Evolutionary conservation across 2,113 vertebrate genomes (phyloP).

Genomic region (Siniperca knerii): DNA sequence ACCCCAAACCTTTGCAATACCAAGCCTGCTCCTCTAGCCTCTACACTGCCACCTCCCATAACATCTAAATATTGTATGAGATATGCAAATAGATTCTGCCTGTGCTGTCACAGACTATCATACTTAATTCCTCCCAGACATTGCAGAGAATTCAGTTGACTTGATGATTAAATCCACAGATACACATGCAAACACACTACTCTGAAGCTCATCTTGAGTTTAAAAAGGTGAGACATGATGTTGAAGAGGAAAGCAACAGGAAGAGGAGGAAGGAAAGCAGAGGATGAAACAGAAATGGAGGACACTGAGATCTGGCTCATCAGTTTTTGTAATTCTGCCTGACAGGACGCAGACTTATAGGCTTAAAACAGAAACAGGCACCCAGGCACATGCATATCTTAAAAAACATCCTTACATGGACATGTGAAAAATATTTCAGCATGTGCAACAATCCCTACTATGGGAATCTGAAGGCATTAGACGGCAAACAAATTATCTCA

Average conservation of each 20-base stretch:
- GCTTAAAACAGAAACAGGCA: slow-evolving; percentile 42
- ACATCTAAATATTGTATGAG: slow-evolving; percentile 42
- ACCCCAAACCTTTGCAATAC: not conserved
- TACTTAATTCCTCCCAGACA: slow-evolving; percentile 17
- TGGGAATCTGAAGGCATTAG: not conserved
- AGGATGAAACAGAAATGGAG: slow-evolving; percentile 46
- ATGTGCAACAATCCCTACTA: slow-evolving; percentile 10
- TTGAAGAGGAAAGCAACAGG: slow-evolving; percentile 1
- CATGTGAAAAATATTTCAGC: slow-evolving; percentile 4
- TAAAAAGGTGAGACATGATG: slow-evolving; percentile 46
- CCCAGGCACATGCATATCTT: slow-evolving; percentile 11
- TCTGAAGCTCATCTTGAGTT: slow-evolving; percentile 17
- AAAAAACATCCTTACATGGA: not conserved
- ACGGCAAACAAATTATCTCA: slow-evolving; percentile 34
- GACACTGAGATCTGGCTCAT: slow-evolving; percentile 52
- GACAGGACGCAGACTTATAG: slow-evolving; percentile 41
- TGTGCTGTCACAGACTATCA: slow-evolving; percentile 25
- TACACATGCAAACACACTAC: slow-evolving; percentile 23
- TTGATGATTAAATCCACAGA: slow-evolving; percentile 32
- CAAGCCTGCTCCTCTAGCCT: not conserved
- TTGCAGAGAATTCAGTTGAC: slow-evolving; percentile 17
- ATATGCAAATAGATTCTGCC: slow-evolving; percentile 9
- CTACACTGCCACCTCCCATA: not conserved
- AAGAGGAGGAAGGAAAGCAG: slow-evolving; percentile 27
- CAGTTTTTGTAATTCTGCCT: slow-evolving; percentile 53